These are phyloP conservation scores for Nesoenas mayeri DNA, from an alignment of 2,113 vertebrate species.

Conservation along the genomic window DNA sequence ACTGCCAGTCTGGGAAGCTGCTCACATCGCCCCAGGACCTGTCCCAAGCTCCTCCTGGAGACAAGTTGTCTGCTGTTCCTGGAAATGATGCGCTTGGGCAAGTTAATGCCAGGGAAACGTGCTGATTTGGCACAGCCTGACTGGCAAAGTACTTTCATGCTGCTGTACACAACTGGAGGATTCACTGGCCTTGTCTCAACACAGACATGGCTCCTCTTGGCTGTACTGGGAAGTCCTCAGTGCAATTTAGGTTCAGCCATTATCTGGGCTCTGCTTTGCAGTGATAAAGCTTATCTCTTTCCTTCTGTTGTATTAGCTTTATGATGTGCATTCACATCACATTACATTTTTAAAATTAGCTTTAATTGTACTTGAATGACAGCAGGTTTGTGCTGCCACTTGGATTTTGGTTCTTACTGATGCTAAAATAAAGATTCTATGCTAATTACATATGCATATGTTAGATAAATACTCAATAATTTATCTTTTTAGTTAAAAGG, in stretches of 20 bases:
- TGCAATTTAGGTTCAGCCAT: background rate
- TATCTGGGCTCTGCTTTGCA: background rate
- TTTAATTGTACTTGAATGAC: background rate
- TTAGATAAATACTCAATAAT: background rate
- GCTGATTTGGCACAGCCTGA: background rate
- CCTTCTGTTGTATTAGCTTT: background rate
- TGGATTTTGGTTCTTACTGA: background rate
- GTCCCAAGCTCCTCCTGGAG: background rate
- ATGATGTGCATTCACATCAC: background rate
- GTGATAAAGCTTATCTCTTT: background rate
- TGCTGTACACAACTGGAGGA: background rate
- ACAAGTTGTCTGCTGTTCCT: background rate
- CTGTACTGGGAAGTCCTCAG: background rate
- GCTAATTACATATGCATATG: fast-evolving
- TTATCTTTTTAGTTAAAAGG: background rate
- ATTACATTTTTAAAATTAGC: background rate
- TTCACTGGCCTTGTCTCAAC: background rate
- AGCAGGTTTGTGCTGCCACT: background rate
- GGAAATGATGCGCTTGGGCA: background rate
- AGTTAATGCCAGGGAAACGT: background rate
- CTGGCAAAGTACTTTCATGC: background rate
- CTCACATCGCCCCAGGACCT: background rate
- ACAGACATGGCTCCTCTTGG: background rate
- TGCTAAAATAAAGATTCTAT: background rate
- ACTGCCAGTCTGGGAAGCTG: background rate